Evolutionary conservation across 2,888 invertebrate genomes (phyloP), one percentile per base, ranked within the genome.

Genomic region (Prosapia bicincta): DNA sequence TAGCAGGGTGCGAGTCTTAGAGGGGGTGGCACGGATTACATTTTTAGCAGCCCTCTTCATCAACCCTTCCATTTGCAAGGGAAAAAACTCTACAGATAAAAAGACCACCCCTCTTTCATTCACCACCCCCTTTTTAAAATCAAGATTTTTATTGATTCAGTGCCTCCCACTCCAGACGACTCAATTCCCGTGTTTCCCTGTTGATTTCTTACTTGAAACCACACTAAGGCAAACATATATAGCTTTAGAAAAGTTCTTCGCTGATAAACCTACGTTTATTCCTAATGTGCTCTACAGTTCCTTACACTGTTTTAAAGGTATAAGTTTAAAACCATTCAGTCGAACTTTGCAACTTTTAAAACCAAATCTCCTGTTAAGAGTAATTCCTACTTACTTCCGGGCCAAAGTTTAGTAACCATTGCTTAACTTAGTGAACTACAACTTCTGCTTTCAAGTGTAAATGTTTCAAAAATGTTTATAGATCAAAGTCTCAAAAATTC

Each of bases 81-180:
- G 73, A 71, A 71, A 71, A 76, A 76, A 73, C 66, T 65, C 76
- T 25, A 73, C 26, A 70, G 73, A 71, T 78, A 78, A 79, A 78
- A 79, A 79, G 78, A 78, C 75, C 70, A 76, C 71, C 71, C 77
- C 32, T 71, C 75, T 73, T 73, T 72, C 67, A 66, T 70, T 76
- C 75, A 74, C 73, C 73, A 70, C 54, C 66, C 76, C 76, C 73
- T 75, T 75, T 77, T 75, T 68, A 67, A 78, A 80, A 79, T 80
- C 80, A 78, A 79, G 78, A 79, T 80, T 79, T 80, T 80, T 80
- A 79, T 80, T 78, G 80, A 80, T 80, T 80, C 69, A 20, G 30
- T 26, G n/a, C 69, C 74, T 66, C 69, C 69, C 24, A 38, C 69
- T 32, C 30, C 69, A 26, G 30, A 72, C 25, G 70, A 74, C 70